Percentiles rank a stretch among this genome's conserved stretches.
Evolutionary conservation across 2,797 vertebrate species (phyloP).

Genomic region (Danio jaintianensis): DNA sequence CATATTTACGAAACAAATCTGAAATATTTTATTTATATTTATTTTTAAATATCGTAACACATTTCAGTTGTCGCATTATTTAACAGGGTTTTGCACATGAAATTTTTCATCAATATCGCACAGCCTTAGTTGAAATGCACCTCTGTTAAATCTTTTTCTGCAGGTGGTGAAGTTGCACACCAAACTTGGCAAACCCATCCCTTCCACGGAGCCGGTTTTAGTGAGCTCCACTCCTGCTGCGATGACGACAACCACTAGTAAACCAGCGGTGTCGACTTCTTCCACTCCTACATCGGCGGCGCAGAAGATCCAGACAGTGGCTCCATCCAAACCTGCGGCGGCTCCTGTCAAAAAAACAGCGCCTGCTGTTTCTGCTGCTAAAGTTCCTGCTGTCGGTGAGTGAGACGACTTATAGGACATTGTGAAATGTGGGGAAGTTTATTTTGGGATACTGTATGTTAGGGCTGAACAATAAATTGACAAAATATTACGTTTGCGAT

Average conservation of each 20-base stretch:
- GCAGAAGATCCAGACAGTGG: slow-evolving; percentile 59
- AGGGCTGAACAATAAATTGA: no score
- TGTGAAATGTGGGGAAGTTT: not conserved
- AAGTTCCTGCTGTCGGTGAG: slow-evolving; percentile 74
- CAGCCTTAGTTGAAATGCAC: not conserved
- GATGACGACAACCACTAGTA: slow-evolving; percentile 71
- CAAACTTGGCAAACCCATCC: slow-evolving; percentile 87
- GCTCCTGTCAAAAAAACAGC: slow-evolving; percentile 67
- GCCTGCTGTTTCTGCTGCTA: slow-evolving; percentile 52
- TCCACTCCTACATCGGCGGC: slow-evolving; percentile 48
- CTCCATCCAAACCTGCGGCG: slow-evolving; percentile 54
- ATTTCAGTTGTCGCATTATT: no score
- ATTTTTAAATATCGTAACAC: no score
- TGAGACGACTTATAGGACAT: not conserved
- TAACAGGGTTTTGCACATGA: no score
- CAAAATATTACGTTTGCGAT: not conserved
- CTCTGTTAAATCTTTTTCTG: not conserved
- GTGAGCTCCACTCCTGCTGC: slow-evolving; percentile 73
- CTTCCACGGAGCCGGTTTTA: slow-evolving; percentile 79
- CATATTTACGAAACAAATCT: no score
- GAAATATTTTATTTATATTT: no score
- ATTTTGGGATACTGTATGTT: not conserved
- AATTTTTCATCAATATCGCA: no score
- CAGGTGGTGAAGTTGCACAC: slow-evolving; percentile 89
- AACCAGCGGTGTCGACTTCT: slow-evolving; percentile 59